Evolutionary conservation across 64 coral and sea anemone genomes (phyloP), one percentile per base, ranked within the genome.

Genomic region (Trachythela sp.): DNA sequence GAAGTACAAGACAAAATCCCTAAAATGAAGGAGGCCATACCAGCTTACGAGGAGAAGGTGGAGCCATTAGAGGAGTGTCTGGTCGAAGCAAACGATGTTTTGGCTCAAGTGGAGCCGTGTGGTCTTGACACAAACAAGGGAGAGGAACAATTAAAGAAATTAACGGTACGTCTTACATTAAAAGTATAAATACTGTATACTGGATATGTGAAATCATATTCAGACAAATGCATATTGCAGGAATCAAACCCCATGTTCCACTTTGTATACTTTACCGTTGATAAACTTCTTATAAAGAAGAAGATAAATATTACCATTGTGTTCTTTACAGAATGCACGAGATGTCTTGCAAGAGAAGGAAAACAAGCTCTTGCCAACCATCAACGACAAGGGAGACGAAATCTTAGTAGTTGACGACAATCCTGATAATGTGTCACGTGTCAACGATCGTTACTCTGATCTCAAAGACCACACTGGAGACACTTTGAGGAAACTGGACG

Each of bases 361-460:
- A 22, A 35, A 36, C 33, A 15, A 80, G 0, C 2, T 64, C 8
- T 18, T 80, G 35, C 75, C 75, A 80, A 80, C 7, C 33, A 37
- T 80, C 32, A 36, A 80, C 20, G 75, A 80, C 1, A 80, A 80
- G 33, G 75, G 75, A 37, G 75, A 80, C 75, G 75, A 35, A 37
- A 80, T 80, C 11, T 80, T 80, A 39, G 4, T 15, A 0, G 20
- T 80, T 35, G 75, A 80, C 75, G 34, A 80, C 75, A 80, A 80
- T 39, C 37, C 75, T 36, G 75, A 80, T 15, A 80, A 80, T 22
- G 75, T 39, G 75, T 35, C 32, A 35, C 75, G 75, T 80, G 33
- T 80, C 75, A 80, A 80, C 37, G 75, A 39, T 36, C 75, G 75
- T 80, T 80, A 80, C 75, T 35, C 75, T 80, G 75, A 80, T 39